phyloP scores from a whole-genome alignment of 2,888 invertebrate genomes.

The Chromoteleia sp. region DNA sequence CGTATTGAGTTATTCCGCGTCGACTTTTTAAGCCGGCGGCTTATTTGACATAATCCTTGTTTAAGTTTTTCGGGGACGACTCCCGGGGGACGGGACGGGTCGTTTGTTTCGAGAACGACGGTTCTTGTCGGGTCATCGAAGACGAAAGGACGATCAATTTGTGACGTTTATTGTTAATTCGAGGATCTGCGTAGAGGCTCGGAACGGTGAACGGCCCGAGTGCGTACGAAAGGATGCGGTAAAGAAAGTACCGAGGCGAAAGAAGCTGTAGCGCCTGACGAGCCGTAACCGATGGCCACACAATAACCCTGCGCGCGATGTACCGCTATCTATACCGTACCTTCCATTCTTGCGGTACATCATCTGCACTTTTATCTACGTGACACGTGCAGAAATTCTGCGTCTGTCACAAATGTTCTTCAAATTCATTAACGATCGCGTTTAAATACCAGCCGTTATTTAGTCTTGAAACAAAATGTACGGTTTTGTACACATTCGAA shows the following conservation, averaged over 20 bases:
- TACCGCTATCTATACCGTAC: slow-evolving; percentile 80
- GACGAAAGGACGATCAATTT: slow-evolving; percentile 76
- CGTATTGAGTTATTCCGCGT: slow-evolving; percentile 30
- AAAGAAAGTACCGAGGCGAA: slow-evolving; percentile 72
- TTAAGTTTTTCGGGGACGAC: slow-evolving; percentile 54
- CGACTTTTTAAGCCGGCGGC: slow-evolving; percentile 54
- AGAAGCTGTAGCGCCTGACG: slow-evolving; percentile 79
- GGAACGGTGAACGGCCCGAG: slow-evolving; percentile 24
- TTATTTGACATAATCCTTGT: slow-evolving; percentile 55
- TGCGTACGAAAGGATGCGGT: slow-evolving; percentile 64
- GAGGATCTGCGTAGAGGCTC: slow-evolving; percentile 75
- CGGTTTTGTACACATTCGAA: too few relatives aligned
- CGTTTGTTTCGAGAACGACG: slow-evolving; percentile 57
- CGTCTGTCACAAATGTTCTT: slow-evolving; percentile 63
- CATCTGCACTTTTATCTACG: slow-evolving; percentile 74
- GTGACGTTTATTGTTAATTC: slow-evolving; percentile 80
- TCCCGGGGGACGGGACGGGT: slow-evolving; percentile 47
- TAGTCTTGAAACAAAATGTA: too few relatives aligned
- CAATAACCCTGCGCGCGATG: slow-evolving; percentile 82
- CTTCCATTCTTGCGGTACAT: slow-evolving; percentile 74
- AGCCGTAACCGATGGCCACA: slow-evolving; percentile 81
- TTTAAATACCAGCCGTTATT: neutral
- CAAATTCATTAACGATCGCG: slow-evolving; percentile 7
- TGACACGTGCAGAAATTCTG: slow-evolving; percentile 64
- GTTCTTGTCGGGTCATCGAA: slow-evolving; percentile 73